Conservation (phyloP, 2,888 invertebrate genomes). For the Masnerella sp. region DNA sequence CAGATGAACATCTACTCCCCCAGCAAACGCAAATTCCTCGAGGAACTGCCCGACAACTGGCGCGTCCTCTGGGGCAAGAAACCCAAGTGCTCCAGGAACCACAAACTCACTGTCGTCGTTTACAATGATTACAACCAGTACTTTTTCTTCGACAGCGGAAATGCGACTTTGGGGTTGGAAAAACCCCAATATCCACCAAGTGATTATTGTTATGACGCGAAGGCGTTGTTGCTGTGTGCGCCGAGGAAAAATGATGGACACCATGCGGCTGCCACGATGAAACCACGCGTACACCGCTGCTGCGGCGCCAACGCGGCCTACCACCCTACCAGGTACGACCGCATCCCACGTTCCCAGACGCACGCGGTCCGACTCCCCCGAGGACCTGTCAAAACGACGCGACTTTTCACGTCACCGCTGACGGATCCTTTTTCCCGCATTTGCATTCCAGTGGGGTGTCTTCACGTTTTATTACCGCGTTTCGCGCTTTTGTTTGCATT, state of each 20-base stretch:
- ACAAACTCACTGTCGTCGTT: conserved; percentile 71
- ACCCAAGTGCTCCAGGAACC: conserved; percentile 75
- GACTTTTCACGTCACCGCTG: too few relatives aligned
- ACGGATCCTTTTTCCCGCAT: too few relatives aligned
- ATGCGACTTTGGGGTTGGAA: conserved; percentile 80
- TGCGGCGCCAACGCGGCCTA: conserved; percentile 84
- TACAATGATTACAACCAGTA: conserved; percentile 73
- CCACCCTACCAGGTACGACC: conserved; percentile 78
- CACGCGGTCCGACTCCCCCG: not conserved
- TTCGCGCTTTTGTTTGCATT: too few relatives aligned
- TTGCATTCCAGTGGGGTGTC: too few relatives aligned
- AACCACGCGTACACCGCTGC: conserved; percentile 81
- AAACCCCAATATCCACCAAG: conserved; percentile 78
- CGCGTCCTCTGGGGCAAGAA: conserved; percentile 70
- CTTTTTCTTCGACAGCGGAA: conserved; percentile 83
- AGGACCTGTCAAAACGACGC: not conserved
- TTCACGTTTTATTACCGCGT: too few relatives aligned
- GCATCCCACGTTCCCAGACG: conserved; percentile 10
- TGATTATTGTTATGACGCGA: conserved; percentile 85
- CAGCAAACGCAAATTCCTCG: conserved; percentile 75
- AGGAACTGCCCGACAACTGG: conserved; percentile 80
- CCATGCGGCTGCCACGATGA: conserved; percentile 73
- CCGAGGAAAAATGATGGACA: conserved; percentile 71
- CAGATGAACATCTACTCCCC: conserved; percentile 81
- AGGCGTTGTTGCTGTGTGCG: conserved; percentile 82